These are phyloP conservation scores for Acanthochromis polyacanthus DNA, from an alignment of 2,113 vertebrate species.

Conservation along the genomic window DNA sequence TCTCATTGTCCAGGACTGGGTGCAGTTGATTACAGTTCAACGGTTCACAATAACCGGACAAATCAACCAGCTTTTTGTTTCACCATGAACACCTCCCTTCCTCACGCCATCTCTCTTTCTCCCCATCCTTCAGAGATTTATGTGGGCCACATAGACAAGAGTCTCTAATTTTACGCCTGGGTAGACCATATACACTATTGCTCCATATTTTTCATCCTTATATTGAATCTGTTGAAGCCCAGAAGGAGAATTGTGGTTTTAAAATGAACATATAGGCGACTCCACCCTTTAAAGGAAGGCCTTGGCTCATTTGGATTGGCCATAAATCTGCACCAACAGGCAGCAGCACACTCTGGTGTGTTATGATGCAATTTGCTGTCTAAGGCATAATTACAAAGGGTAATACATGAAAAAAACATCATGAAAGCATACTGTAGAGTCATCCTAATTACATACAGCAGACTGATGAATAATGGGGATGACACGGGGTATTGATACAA, in stretches of 20 bases:
- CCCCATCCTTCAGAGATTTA: constrained; percentile 66
- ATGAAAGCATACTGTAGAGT: constrained; percentile 62
- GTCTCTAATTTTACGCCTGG: constrained; percentile 82
- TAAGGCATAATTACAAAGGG: constrained; percentile 71
- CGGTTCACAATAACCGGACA: constrained; percentile 48
- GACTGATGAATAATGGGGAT: constrained; percentile 68
- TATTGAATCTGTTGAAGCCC: constrained; percentile 66
- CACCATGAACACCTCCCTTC: constrained; percentile 40
- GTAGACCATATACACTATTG: constrained; percentile 68
- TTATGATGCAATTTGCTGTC: constrained; percentile 45
- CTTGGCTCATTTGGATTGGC: constrained; percentile 27
- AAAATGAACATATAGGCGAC: constrained; percentile 56
- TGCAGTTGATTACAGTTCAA: constrained; percentile 56
- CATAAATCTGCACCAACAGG: constrained; percentile 62
- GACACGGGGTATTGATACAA: constrained; percentile 68
- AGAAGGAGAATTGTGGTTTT: constrained; percentile 52
- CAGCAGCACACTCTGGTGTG: constrained; percentile 42
- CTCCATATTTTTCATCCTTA: constrained; percentile 70
- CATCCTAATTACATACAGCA: constrained; percentile 68
- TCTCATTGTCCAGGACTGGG: constrained; percentile 54
- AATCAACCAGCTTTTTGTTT: constrained; percentile 62
- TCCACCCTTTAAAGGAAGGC: constrained; percentile 47
- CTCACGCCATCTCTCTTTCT: constrained; percentile 8
- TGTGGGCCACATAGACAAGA: constrained; percentile 70
- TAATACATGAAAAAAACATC: constrained; percentile 44